phyloP scores from a whole-genome alignment of 2,888 invertebrate species.

The Iselma pallidipennis region DNA sequence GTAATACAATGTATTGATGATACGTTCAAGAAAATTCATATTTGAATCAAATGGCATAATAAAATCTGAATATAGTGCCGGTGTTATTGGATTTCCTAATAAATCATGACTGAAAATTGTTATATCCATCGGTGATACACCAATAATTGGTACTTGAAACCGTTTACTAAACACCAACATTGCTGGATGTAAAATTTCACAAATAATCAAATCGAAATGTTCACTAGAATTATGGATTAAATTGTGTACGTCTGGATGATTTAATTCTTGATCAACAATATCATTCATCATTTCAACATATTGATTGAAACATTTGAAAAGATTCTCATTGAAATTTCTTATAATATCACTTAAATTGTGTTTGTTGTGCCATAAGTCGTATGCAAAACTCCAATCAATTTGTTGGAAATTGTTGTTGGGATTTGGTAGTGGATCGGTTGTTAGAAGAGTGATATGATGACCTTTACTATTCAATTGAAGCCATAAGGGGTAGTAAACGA shows the following conservation, averaged over 20 bases:
- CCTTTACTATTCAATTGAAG: constrained; percentile 55
- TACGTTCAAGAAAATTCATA: constrained; percentile 33
- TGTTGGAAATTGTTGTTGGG: constrained; percentile 50
- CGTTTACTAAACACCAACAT: constrained; percentile 32
- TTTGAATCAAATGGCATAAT: constrained; percentile 27
- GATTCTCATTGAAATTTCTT: not conserved
- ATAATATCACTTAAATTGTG: constrained; percentile 20
- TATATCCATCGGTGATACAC: constrained; percentile 37
- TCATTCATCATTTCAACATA: constrained; percentile 20
- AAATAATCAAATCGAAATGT: constrained; percentile 37
- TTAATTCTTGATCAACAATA: constrained; percentile 21
- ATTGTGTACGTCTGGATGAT: constrained; percentile 38
- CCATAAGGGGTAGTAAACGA: constrained; percentile 55
- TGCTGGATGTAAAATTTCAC: constrained; percentile 30
- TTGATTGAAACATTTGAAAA: constrained; percentile 4
- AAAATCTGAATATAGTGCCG: constrained; percentile 40
- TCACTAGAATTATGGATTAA: constrained; percentile 37
- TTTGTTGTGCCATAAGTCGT: constrained; percentile 33
- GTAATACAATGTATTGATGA: constrained; percentile 21
- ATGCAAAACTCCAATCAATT: constrained; percentile 49
- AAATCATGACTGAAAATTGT: constrained; percentile 32
- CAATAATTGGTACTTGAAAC: constrained; percentile 40
- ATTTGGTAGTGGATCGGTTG: constrained; percentile 51
- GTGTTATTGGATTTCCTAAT: constrained; percentile 41
- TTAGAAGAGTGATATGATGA: constrained; percentile 57